Conservation (phyloP, 2,888 invertebrate species). For the Artemia sinica region DNA sequence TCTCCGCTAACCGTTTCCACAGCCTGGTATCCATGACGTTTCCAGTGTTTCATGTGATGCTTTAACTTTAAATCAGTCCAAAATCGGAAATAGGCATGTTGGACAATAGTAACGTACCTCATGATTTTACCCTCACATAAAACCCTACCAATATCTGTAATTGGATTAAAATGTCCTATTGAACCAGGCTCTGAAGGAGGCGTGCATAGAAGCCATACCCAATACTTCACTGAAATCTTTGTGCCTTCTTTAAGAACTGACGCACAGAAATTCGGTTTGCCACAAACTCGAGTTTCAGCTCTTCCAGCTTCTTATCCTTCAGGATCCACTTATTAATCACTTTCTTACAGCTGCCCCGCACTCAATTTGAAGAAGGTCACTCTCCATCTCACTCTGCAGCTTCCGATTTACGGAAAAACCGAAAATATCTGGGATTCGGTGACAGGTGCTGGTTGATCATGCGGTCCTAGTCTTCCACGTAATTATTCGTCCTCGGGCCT, state of each 20-base stretch:
- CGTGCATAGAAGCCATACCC: no score
- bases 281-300: neutral
- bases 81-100: no score
- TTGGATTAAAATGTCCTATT: no score
- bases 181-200: no score
- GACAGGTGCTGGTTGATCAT: neutral
- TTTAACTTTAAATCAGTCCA: no score
- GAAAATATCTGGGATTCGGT: neutral
- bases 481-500: neutral
- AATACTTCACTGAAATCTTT: no score
- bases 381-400: neutral
- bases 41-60: no score
- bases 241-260: neutral
- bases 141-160: no score
- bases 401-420: neutral
- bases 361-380: neutral
- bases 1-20: no score
- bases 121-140: no score
- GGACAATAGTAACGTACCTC: no score
- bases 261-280: neutral
- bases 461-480: neutral
- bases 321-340: neutral
- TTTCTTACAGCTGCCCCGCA: neutral
- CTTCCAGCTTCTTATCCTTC: conserved; percentile 10
- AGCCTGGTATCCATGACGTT: no score